Base-by-base conservation (phyloP, 1,140 invertebrate species). In the Cydia pomonella region DNA sequence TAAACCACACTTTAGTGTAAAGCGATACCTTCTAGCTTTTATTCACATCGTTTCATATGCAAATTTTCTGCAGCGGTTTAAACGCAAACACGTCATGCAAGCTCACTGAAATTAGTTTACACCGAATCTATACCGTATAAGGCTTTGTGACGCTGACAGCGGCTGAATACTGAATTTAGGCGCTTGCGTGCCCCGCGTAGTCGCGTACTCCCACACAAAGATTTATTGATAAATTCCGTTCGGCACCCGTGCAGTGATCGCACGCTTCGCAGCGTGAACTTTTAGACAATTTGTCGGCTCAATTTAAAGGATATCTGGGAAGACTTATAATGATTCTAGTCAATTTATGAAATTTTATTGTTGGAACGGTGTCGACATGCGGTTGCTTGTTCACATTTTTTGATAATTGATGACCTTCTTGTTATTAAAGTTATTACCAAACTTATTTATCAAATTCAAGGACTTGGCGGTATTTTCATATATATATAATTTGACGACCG, bases 171-270 rank as follows among this genome's bases (percentile, higher is more conserved):
- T 23, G 10, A 12, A 59, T 23, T 59, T 23, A 23, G 53, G 53
- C 7, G 13, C 16, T 23, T 6, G 53, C 53, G 53, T 59, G 53
- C 23, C 53, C n/a, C 53, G 21, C 18, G 23, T 59, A 59, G 18
- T 23, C 53, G 23, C 53, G 53, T 23, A 59, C 47, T 18, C 47
- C 47, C 47, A 50, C 47, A 18, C 47, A 50, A 50, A 50, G 47
- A 50, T 50, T 50, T 50, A 50, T 50, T 50, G 47, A 50, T n/a
- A 50, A 50, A 50, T 50, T 50, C 47, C 47, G 47, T 50, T 50
- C 16, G 7, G 47, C 47, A 18, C 6, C 47, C 16, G n/a, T 50
- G n/a, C 16, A 5, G n/a, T 18, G 16, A 50, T 50, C 47, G 18
- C n/a, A 5, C 47, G 47, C 47, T 50, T 50, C 16, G 47, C 47